Conservation (phyloP, 2,888 invertebrate species). For the Parasteatoda lunata region DNA sequence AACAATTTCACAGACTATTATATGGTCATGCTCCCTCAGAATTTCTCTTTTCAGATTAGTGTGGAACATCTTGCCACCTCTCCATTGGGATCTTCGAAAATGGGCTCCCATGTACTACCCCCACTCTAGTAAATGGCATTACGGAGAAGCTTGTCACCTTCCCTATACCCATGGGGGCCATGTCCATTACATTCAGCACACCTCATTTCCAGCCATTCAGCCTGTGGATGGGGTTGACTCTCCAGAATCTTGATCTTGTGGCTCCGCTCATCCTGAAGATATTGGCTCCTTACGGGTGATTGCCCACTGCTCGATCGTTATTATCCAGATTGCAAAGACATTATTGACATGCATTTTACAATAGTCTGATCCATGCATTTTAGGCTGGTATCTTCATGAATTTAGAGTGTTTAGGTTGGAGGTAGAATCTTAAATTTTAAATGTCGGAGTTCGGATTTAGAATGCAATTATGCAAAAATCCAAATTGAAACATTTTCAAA, state of each 20-base stretch:
- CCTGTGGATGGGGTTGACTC: background rate
- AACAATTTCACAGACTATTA: too few relatives aligned
- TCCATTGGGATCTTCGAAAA: background rate
- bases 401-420: too few relatives aligned
- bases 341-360: too few relatives aligned
- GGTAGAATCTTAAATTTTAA: too few relatives aligned
- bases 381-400: too few relatives aligned
- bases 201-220: constrained; percentile 12
- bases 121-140: constrained; percentile 5
- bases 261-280: background rate
- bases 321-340: too few relatives aligned
- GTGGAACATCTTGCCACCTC: background rate
- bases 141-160: constrained; percentile 38
- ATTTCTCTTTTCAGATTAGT: background rate
- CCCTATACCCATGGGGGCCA: constrained; percentile 31
- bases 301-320: too few relatives aligned
- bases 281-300: too few relatives aligned
- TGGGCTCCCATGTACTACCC: background rate
- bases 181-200: constrained; percentile 24
- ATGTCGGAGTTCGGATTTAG: too few relatives aligned
- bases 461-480: too few relatives aligned
- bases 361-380: too few relatives aligned
- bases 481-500: too few relatives aligned
- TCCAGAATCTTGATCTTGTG: background rate
- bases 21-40: background rate